These are phyloP conservation scores for Mesoclemmys tuberculata DNA, from an alignment of 2,113 vertebrate species.

Conservation along the genomic window DNA sequence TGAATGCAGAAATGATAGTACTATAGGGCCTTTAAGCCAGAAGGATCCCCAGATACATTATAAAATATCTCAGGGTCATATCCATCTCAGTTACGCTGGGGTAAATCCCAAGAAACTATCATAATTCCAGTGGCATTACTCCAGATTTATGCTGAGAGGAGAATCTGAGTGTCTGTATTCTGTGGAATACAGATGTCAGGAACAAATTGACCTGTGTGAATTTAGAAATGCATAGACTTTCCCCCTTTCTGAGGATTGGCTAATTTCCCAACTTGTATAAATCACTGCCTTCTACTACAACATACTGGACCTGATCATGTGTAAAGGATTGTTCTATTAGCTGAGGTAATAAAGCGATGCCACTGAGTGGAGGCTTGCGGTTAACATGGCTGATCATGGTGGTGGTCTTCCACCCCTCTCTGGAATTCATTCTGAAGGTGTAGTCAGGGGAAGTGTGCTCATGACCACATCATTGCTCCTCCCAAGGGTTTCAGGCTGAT, in stretches of 20 bases:
- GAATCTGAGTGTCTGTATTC: not conserved
- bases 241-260: not conserved
- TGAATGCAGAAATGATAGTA: not conserved
- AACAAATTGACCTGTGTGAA: not conserved
- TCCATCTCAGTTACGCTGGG: not conserved
- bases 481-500: accelerated
- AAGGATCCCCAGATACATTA: not conserved
- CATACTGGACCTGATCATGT: not conserved
- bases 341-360: not conserved
- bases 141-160: not conserved
- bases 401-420: not conserved
- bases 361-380: not conserved
- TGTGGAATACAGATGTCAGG: accelerated
- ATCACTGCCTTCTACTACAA: not conserved
- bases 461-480: not conserved
- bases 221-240: not conserved
- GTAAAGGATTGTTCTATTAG: not conserved
- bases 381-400: not conserved
- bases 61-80: not conserved
- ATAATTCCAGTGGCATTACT: not conserved
- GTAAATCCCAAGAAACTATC: not conserved
- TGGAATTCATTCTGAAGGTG: not conserved
- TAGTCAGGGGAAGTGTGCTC: not conserved
- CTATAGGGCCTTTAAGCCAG: not conserved
- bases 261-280: not conserved